Percentiles rank a stretch among this genome's conserved stretches.
These are phyloP conservation scores for Lithodes maja DNA, from an alignment of 2,888 invertebrate genomes.

Conservation along the genomic window DNA sequence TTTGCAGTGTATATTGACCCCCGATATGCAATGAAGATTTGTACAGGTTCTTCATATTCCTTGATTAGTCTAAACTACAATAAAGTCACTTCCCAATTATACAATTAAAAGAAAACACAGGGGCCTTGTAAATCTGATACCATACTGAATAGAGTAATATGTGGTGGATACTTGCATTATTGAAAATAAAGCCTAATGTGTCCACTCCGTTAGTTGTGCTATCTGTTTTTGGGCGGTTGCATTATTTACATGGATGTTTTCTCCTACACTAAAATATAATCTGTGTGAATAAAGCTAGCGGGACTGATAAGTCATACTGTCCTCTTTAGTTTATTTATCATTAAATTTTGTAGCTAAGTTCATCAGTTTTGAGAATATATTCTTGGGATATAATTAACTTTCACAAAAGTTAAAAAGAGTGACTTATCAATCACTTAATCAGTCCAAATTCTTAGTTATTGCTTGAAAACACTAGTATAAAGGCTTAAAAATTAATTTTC, in stretches of 20 bases:
- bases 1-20: no score
- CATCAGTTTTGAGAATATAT: slow-evolving; percentile 27
- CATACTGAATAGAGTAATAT: no score
- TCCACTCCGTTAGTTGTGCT: slow-evolving; percentile 46
- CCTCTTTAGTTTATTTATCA: slow-evolving; percentile 11
- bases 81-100: no score
- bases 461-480: slow-evolving; percentile 33
- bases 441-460: slow-evolving; percentile 56
- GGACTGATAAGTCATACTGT: slow-evolving; percentile 58
- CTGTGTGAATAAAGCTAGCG: slow-evolving; percentile 46
- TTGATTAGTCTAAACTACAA: no score
- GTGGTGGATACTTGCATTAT: no score
- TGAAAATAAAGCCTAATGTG: no score
- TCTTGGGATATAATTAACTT: slow-evolving; percentile 22
- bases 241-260: slow-evolving; percentile 60
- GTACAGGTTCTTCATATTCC: no score
- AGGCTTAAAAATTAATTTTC: slow-evolving; percentile 31
- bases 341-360: slow-evolving; percentile 32
- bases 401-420: slow-evolving; percentile 14
- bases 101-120: no score
- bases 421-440: slow-evolving; percentile 53
- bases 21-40: no score
- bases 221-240: slow-evolving; percentile 57
- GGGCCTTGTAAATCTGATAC: no score
- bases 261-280: slow-evolving; percentile 62